Evolutionary conservation across 2,888 invertebrate genomes (phyloP), one percentile per base, ranked within the genome.

Genomic region (Leptarthrus brevirostris): DNA sequence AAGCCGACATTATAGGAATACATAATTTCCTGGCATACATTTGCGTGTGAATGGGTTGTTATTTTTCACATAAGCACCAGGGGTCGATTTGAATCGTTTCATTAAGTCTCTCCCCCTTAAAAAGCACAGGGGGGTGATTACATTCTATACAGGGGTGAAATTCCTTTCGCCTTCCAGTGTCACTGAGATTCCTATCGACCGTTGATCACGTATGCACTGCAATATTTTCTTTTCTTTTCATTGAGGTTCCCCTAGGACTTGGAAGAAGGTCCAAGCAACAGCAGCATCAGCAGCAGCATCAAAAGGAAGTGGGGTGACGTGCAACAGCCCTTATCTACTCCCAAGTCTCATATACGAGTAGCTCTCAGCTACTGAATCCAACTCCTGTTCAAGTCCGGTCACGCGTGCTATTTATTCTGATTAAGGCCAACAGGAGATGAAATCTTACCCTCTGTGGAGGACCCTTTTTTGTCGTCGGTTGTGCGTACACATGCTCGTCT

Each of bases 331-430:
- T 66, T 47, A 24, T 66, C 66, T 44, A 24, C 49, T 26, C 64
- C 20, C 24, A 66, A 10, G 26, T 26, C 47, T 47, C 10, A 24
- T 16, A 22, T 8, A 24, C 47, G 16, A 26, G 47, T 22, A 47
- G 47, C 36, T 18, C 10, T 8, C 22, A 47, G 47, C 22, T 24
- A 66, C 66, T 66, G 47, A 24, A 44, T 14, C 44, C 24, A 26
- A 24, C 66, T 66, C 26, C 47, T 47, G 66, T 66, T 66, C 66
- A 66, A 66, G 66, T 66, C 66, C 66, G 66, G 66, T 66, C 66
- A 66, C 66, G 66, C 66, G 66, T 66, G 26, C 66, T 44, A 24
- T 53, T n/a, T 66, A 66, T 66, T 66, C 47, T 66, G 66, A 66
- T 66, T 66, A 66, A 49, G 49, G 66, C 66, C 66, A 66, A 47